These are phyloP conservation scores for Anthonomus grandis DNA, from an alignment of 1,140 invertebrate genomes.

Conservation along the genomic window DNA sequence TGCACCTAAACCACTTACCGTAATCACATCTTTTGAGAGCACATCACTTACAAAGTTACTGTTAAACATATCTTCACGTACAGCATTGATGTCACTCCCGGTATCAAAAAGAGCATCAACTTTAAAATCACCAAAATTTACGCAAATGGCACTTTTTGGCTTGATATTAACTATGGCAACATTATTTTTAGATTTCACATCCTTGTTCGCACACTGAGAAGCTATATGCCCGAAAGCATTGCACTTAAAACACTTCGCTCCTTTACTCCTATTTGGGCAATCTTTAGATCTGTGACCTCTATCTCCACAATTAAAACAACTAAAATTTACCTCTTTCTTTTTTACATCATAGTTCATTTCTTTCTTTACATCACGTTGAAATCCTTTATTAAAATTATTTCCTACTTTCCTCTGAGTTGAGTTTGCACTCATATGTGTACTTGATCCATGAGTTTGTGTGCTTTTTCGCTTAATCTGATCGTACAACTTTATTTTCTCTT, in stretches of 20 bases:
- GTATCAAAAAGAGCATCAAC: constrained; percentile 8
- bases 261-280: constrained; percentile 1
- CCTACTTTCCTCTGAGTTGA: not conserved
- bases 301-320: constrained; percentile 5
- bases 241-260: constrained; percentile 5
- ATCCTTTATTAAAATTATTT: not conserved
- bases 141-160: not conserved
- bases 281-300: constrained; percentile 4
- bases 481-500: constrained; percentile 22
- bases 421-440: not conserved
- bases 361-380: not conserved
- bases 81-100: constrained; percentile 6
- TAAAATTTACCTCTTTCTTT: not conserved
- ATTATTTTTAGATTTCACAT: not conserved
- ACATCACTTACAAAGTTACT: not conserved
- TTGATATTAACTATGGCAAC: not conserved
- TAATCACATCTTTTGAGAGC: not conserved
- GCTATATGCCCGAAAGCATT: constrained; percentile 10
- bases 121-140: not conserved
- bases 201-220: not conserved
- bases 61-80: not conserved
- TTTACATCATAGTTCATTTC: not conserved
- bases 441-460: not conserved
- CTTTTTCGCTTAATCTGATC: not conserved
- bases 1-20: not conserved